Evolutionary conservation across 2,888 invertebrate genomes (phyloP), one percentile per base, ranked within the genome.

Genomic region (Sarcophaga carnaria): DNA sequence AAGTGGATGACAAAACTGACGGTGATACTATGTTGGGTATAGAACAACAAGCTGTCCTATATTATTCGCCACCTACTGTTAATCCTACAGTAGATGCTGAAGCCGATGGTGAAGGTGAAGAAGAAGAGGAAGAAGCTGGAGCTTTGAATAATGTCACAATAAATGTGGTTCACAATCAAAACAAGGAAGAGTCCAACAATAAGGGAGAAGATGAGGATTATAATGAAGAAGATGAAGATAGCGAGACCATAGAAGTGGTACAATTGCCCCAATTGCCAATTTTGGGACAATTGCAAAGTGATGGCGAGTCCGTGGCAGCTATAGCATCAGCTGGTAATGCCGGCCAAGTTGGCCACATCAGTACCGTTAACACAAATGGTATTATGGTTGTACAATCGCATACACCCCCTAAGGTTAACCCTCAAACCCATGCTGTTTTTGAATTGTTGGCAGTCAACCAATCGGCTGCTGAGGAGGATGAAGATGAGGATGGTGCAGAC

Each of bases 351-450:
- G 60, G 27, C 1, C 27, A 12, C 20, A 37, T 45, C 22, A 49
- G 12, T 74, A 25, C n/a, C 6, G 60, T 4, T 12, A 60, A 25
- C 17, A 0, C 69, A 25, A 90, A 90, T 4, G 90, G 89, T 79
- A 89, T 92, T 75, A 88, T 91, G 10, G 89, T 92, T 6, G 89
- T 92, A 2, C 89, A 92, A 4, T 88, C 91, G 0, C 76, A 91
- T 66, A 84, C 76, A 25, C 92, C 92, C 4, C 92, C 92, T 22
- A 91, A 92, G 69, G 92, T 92, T 0, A 90, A 92, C 89, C 91
- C 91, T n/a, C 88, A 89, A 63, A 92, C 92, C 0, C 92, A 92
- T 77, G 92, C 92, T 0, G 90, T 92, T 8, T 92, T 92, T 75
- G 90, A 92, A 83, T 80, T 92, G 81, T 86, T 90, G 71, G 92